These are phyloP conservation scores for Melanotaenia nigrans DNA, from an alignment of 2,797 vertebrate species.

Conservation along the genomic window DNA sequence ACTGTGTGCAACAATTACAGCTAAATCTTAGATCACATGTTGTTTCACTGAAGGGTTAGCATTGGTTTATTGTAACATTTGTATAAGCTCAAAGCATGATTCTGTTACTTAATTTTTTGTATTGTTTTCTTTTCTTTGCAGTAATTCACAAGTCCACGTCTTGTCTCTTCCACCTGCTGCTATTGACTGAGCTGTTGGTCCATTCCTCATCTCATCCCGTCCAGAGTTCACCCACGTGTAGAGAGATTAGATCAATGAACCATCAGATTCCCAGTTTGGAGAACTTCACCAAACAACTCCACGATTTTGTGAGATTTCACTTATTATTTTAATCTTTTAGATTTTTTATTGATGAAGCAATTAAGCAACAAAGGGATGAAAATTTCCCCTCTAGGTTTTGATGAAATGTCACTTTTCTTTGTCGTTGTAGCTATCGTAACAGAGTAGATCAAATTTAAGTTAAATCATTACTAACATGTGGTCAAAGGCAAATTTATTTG, in stretches of 20 bases:
- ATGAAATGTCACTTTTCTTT: not conserved
- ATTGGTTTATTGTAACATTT: not conserved
- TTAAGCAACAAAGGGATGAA: not conserved
- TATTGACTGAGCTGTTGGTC: conserved; percentile 65
- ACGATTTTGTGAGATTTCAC: conserved; percentile 48
- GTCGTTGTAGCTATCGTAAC: too few relatives aligned
- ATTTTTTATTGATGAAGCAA: not conserved
- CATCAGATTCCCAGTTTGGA: conserved; percentile 38
- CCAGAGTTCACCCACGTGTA: conserved; percentile 13
- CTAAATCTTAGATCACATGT: not conserved
- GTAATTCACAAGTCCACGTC: conserved; percentile 46
- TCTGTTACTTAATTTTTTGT: not conserved
- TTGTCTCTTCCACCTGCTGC: conserved; percentile 66
- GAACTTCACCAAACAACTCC: conserved; percentile 25
- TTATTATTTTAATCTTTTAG: too few relatives aligned
- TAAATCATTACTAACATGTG: too few relatives aligned
- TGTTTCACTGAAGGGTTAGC: not conserved
- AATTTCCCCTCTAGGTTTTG: not conserved
- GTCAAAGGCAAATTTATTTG: too few relatives aligned
- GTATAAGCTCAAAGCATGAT: not conserved
- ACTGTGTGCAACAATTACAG: conserved; percentile 7
- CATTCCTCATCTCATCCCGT: conserved; percentile 35
- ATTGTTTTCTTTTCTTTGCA: conserved; percentile 47
- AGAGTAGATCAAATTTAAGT: too few relatives aligned
- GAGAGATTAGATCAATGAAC: conserved; percentile 29